These are phyloP conservation scores for Pyrocoelia pectoralis DNA, from an alignment of 2,888 invertebrate species.

Conservation along the genomic window DNA sequence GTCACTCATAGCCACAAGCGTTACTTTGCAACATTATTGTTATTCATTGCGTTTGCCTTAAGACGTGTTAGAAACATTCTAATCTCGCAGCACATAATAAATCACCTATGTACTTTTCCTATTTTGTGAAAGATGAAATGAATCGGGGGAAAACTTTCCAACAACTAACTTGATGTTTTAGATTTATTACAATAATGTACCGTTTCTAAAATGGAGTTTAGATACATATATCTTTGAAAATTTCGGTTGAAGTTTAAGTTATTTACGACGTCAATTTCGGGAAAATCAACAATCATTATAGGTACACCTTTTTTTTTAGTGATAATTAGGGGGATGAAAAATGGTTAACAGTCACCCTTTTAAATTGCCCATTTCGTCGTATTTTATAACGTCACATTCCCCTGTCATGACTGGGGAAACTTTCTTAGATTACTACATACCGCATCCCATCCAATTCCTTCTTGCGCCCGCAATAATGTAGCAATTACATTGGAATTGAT, in stretches of 20 bases:
- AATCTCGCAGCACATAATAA: slow-evolving; percentile 27
- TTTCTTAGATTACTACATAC: too few relatives aligned
- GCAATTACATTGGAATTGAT: too few relatives aligned
- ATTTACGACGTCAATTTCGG: neutral
- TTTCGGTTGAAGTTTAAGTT: neutral
- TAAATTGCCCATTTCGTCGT: too few relatives aligned
- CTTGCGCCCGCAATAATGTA: too few relatives aligned
- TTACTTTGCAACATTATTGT: slow-evolving; percentile 35
- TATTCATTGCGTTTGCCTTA: slow-evolving; percentile 26
- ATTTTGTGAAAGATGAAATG: slow-evolving; percentile 6
- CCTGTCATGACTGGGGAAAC: too few relatives aligned
- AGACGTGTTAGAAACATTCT: slow-evolving; percentile 19
- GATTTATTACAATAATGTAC: neutral
- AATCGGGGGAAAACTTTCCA: neutral
- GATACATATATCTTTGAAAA: neutral
- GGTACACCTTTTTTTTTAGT: too few relatives aligned
- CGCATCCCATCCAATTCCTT: too few relatives aligned
- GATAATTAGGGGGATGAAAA: too few relatives aligned
- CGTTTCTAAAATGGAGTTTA: neutral
- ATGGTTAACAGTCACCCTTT: too few relatives aligned
- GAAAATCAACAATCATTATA: too few relatives aligned
- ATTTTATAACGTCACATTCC: too few relatives aligned
- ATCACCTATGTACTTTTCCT: slow-evolving; percentile 16
- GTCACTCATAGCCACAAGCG: slow-evolving; percentile 26
- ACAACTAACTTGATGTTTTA: neutral